These are phyloP conservation scores for Acleris sparsana DNA, from an alignment of 2,888 invertebrate species.

Conservation along the genomic window DNA sequence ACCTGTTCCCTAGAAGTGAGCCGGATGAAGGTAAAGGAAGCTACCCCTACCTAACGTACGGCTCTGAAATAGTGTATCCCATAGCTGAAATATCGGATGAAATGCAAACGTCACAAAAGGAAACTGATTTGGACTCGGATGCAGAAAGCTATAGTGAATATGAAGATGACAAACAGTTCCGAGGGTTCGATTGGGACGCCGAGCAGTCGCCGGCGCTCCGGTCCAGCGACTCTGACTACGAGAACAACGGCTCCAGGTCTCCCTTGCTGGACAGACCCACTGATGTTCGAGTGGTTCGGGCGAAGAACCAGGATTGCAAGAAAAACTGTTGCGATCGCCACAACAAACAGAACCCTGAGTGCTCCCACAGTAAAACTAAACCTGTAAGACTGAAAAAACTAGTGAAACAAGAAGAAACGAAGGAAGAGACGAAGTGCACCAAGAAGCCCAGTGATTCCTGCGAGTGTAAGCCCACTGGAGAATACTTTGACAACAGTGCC, in stretches of 20 bases:
- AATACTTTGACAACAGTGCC: conserved; percentile 86
- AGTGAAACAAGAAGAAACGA: conserved; percentile 56
- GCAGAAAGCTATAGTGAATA: conserved; percentile 85
- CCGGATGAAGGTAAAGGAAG: conserved; percentile 87
- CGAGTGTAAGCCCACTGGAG: conserved; percentile 65
- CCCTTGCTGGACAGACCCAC: conserved; percentile 85
- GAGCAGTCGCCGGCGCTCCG: conserved; percentile 73
- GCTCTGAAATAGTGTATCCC: conserved; percentile 91
- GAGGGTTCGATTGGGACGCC: conserved; percentile 79
- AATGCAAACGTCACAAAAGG: conserved; percentile 87
- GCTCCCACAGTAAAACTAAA: conserved; percentile 69
- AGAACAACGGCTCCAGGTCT: conserved; percentile 88
- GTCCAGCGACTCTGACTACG: conserved; percentile 86
- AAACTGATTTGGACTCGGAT: conserved; percentile 84
- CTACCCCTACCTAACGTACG: conserved; percentile 87
- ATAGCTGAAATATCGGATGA: conserved; percentile 94
- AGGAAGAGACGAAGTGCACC: conserved; percentile 46
- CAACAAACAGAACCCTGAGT: conserved; percentile 58
- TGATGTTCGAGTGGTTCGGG: conserved; percentile 71
- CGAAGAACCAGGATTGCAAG: conserved; percentile 69
- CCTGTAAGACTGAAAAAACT: conserved; percentile 74
- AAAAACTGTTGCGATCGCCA: conserved; percentile 70
- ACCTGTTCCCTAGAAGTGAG: conserved; percentile 86
- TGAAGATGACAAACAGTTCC: conserved; percentile 83
- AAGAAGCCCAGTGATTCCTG: conserved; percentile 57